A percentile compares a stretch with the other conserved stretches of the same genome.
Conservation (phyloP, 30 jellyfish, hydroid and myxozoan species). For the Pseudorhiza aurosa region DNA sequence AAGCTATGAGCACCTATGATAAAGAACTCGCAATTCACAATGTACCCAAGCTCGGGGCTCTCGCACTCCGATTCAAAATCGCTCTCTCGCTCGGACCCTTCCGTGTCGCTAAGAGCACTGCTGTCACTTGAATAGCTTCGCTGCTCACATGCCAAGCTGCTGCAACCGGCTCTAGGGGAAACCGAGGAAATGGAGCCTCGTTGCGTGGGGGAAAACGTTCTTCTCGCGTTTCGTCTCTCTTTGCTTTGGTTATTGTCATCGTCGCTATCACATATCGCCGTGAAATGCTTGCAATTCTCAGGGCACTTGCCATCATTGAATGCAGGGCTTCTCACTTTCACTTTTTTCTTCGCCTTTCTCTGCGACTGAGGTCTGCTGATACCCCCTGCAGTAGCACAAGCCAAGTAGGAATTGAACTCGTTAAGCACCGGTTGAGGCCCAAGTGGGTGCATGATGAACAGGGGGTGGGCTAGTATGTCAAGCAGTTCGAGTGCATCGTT, state of each 20-base stretch:
- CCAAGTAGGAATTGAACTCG: slow-evolving; percentile 30
- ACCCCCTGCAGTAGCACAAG: slow-evolving; percentile 97
- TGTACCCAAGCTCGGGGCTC: slow-evolving; percentile 79
- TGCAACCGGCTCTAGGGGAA: slow-evolving; percentile 13
- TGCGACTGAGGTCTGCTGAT: slow-evolving; percentile 17
- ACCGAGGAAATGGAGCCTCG: slow-evolving; percentile 19
- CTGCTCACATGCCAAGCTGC: slow-evolving; percentile 20
- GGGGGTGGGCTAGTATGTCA: slow-evolving; percentile 89
- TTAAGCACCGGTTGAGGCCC: slow-evolving; percentile 74
- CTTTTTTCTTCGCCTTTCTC: slow-evolving; percentile 11
- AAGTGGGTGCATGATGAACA: slow-evolving; percentile 97
- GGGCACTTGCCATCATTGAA: slow-evolving; percentile 1
- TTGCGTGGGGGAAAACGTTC: slow-evolving; percentile 35
- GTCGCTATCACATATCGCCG: slow-evolving; percentile 35
- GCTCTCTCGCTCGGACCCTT: slow-evolving; percentile 82
- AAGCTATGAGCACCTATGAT: slow-evolving; percentile 72
- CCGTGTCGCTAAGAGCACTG: slow-evolving; percentile 72
- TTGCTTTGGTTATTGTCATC: slow-evolving; percentile 32
- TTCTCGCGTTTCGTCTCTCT: slow-evolving; percentile 25
- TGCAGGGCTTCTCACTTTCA: slow-evolving; percentile 15
- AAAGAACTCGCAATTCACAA: slow-evolving; percentile 89
- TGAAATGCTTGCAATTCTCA: slow-evolving; percentile 15
- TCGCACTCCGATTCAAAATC: slow-evolving; percentile 92
- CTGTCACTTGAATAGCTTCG: slow-evolving; percentile 42
- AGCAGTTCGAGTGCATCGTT: slow-evolving; percentile 91